Evolutionary conservation across 2,888 invertebrate species (phyloP), one percentile per base, ranked within the genome.

Genomic region (Nudaria mundana): DNA sequence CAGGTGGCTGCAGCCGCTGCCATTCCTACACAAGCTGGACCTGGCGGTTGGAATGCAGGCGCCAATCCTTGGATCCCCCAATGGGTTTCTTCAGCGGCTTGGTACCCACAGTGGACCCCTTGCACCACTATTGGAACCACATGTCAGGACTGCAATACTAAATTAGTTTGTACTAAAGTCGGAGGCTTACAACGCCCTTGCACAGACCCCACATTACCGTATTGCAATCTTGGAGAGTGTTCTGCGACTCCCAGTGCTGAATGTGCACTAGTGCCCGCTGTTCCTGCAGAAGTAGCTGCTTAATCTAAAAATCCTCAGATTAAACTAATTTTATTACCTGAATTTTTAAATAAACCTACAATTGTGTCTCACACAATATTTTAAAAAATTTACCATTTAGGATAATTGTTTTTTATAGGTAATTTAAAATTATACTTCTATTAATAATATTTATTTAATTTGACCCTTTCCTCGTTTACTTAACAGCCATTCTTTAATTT

Each of bases 141-240:
- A 5, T 87, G 87, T 52, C 2, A 66, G 0, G 81, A 87, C 52
- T 87, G 87, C 47, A 74, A 51, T 10, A 87, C 85, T 0, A 85
- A 67, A 44, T 29, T 72, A 1, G 70, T 83, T 7, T 87, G 88
- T 66, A 86, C 85, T 1, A 83, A 83, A 49, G 45, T 85, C 13
- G 86, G 88, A 3, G 81, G 77, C 2, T 48, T 87, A 0, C 66
- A 76, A 36, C 70, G 66, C 7, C 52, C 77, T 5, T 88, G 88
- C 56, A 53, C 64, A 2, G 88, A 87, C 56, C 86, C 87, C 0
- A 67, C 77, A 1, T 50, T 78, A 11, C 88, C 88, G 0, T 72
- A 81, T 61, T 88, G 88, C 67, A 86, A 85, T 62, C 67, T 80
- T 6, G 88, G 88, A n/a, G 71, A 71, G 40, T 88, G 88, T 62